These are phyloP conservation scores for Nudaria mundana DNA, from an alignment of 2,888 invertebrate species.

Conservation along the genomic window DNA sequence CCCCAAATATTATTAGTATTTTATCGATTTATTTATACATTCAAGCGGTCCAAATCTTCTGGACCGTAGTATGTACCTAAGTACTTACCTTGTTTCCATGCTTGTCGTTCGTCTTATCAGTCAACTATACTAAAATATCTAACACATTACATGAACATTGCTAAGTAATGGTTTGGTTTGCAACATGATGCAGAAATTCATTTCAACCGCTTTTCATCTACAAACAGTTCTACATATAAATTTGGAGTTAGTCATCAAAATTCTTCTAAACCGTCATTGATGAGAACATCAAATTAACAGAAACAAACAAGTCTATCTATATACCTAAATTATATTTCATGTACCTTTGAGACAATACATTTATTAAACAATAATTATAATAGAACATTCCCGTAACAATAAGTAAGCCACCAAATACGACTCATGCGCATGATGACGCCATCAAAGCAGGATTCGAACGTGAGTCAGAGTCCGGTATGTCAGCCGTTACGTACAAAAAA, in stretches of 20 bases:
- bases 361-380: conserved; percentile 20
- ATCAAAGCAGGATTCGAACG: conserved; percentile 57
- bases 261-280: not conserved
- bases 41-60: too few relatives aligned
- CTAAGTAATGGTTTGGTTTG: too few relatives aligned
- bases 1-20: too few relatives aligned
- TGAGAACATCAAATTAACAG: not conserved
- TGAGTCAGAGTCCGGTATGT: conserved; percentile 55
- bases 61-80: too few relatives aligned
- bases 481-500: conserved; percentile 38
- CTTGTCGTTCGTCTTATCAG: too few relatives aligned
- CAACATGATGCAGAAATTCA: too few relatives aligned
- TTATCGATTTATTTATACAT: too few relatives aligned
- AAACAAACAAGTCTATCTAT: conserved; percentile 8
- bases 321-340: conserved; percentile 8
- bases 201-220: too few relatives aligned
- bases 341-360: conserved; percentile 16
- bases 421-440: conserved; percentile 58
- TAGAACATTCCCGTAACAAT: conserved; percentile 27
- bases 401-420: conserved; percentile 30
- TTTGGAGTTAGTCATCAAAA: not conserved
- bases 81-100: too few relatives aligned
- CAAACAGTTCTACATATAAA: conserved; percentile 30
- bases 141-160: too few relatives aligned
- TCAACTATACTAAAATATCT: too few relatives aligned